These are phyloP conservation scores for Gambelia wislizenii DNA, from an alignment of 2,797 vertebrate genomes.

Conservation along the genomic window DNA sequence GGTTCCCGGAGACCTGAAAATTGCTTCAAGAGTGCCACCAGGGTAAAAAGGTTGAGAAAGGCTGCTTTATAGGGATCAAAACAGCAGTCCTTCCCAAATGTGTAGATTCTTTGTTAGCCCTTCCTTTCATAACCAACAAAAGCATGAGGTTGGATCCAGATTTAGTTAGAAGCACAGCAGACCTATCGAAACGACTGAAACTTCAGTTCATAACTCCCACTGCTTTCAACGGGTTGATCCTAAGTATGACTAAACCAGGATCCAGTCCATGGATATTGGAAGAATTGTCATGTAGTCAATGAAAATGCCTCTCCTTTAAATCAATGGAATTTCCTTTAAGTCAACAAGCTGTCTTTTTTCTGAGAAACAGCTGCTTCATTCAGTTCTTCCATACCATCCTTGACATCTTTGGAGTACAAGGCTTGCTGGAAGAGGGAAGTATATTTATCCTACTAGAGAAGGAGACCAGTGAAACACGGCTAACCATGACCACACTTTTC, in stretches of 20 bases:
- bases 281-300: not conserved
- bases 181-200: not conserved
- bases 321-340: not conserved
- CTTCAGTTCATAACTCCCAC: not conserved
- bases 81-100: not conserved
- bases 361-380: not conserved
- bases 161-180: not conserved
- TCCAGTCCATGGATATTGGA: not conserved
- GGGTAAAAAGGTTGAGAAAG: too few relatives aligned
- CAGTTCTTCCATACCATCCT: not conserved
- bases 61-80: not conserved
- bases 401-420: not conserved
- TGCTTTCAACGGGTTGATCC: not conserved
- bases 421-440: not conserved
- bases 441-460: not conserved
- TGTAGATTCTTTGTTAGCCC: not conserved
- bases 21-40: too few relatives aligned
- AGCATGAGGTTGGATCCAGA: not conserved
- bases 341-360: not conserved
- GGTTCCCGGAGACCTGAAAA: too few relatives aligned
- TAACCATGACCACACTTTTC: not conserved
- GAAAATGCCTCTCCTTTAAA: not conserved
- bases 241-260: not conserved
- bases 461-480: not conserved
- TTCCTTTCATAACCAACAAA: not conserved